Conservation (phyloP, 2,888 invertebrate genomes). For the Lepas anatifera region DNA sequence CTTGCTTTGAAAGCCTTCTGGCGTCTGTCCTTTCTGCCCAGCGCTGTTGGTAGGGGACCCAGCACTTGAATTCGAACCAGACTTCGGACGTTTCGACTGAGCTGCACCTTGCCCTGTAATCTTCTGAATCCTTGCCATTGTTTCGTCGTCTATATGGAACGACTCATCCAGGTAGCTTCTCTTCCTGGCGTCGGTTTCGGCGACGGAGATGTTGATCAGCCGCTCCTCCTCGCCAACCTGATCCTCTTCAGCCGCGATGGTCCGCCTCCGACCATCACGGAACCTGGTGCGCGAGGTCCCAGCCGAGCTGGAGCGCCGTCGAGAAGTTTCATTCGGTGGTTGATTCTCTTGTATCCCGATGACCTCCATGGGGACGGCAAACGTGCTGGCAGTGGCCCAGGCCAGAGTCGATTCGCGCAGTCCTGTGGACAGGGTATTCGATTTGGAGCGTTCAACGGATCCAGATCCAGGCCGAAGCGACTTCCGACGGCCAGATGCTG, state of each 20-base stretch:
- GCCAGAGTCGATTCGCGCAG: no score
- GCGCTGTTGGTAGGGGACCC: background rate
- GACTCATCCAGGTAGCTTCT: background rate
- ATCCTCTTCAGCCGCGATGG: background rate
- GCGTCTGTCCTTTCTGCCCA: background rate
- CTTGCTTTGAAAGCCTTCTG: no score
- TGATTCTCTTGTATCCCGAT: no score
- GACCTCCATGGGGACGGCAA: no score
- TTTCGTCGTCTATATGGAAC: background rate
- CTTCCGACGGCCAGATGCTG: no score
- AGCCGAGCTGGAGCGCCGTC: background rate
- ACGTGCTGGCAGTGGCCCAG: no score
- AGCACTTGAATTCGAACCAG: no score
- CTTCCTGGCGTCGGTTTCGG: background rate
- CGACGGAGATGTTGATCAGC: background rate
- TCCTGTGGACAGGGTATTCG: no score
- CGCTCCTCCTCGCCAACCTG: background rate
- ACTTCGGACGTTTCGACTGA: no score
- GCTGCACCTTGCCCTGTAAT: background rate
- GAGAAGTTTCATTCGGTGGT: no score
- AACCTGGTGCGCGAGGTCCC: background rate
- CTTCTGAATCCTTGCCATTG: background rate
- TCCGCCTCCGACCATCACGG: background rate
- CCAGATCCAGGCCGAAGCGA: no score
- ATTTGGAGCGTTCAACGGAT: no score